phyloP scores from a whole-genome alignment of 2,797 vertebrate genomes.

The Chloroceryle inda region DNA sequence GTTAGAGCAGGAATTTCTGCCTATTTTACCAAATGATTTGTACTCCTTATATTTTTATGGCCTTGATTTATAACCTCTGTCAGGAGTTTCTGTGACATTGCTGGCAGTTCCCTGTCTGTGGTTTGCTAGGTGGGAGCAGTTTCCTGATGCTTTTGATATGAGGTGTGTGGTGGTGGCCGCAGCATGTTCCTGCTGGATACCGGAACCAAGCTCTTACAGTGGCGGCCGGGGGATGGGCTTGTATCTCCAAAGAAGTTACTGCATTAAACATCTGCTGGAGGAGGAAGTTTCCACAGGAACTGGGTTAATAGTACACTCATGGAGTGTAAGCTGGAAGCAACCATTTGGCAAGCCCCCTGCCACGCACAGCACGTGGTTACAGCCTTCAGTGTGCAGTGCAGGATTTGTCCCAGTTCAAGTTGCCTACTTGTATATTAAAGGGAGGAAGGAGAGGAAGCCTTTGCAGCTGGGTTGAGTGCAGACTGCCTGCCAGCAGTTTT shows the following conservation, averaged over 20 bases:
- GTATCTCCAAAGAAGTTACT: neutral
- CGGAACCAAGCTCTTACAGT: neutral
- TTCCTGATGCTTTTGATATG: neutral
- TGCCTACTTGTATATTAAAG: fast-evolving
- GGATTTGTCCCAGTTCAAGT: neutral
- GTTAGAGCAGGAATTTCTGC: neutral
- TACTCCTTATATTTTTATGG: neutral
- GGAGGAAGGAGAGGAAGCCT: neutral
- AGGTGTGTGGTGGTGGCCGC: neutral
- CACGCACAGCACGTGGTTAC: neutral
- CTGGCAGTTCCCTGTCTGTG: neutral
- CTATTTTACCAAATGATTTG: neutral
- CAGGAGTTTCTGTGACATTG: neutral
- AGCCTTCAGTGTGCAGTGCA: neutral
- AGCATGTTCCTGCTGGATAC: neutral
- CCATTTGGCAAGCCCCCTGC: neutral
- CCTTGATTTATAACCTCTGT: slow-evolving; percentile 2
- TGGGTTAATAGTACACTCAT: neutral
- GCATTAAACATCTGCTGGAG: slow-evolving; percentile 9
- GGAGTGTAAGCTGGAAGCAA: neutral
- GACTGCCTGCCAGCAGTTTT: neutral
- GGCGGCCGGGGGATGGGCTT: neutral
- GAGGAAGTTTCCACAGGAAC: neutral
- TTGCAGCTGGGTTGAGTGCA: neutral
- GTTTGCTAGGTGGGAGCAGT: slow-evolving; percentile 3